These are phyloP conservation scores for Acanthochromis polyacanthus DNA, from an alignment of 2,113 vertebrate genomes.

Conservation along the genomic window DNA sequence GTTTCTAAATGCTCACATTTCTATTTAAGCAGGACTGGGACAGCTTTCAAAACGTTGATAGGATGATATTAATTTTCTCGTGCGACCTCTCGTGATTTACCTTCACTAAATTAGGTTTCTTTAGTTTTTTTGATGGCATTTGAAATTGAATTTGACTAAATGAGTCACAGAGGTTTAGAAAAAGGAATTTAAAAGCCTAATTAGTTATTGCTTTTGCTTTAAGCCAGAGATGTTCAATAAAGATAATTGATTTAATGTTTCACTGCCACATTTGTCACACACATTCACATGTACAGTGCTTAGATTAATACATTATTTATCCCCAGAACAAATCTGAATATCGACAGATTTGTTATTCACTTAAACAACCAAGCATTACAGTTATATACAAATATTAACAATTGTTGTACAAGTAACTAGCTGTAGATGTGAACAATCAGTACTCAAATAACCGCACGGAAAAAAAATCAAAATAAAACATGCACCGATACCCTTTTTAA, in stretches of 20 bases:
- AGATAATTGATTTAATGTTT: background rate
- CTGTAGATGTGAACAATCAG: no score
- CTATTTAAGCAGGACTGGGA: background rate
- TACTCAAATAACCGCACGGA: no score
- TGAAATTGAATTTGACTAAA: conserved; percentile 35
- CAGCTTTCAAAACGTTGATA: background rate
- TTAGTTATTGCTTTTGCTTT: conserved; percentile 15
- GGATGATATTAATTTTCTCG: background rate
- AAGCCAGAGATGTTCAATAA: background rate
- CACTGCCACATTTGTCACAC: background rate
- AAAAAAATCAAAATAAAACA: no score
- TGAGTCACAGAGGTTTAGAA: background rate
- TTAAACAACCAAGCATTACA: no score
- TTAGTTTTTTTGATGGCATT: background rate
- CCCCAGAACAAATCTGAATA: background rate
- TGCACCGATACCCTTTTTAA: no score
- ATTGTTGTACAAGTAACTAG: no score
- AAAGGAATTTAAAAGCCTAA: background rate
- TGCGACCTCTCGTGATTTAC: background rate
- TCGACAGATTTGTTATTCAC: no score
- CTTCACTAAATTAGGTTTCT: conserved; percentile 1
- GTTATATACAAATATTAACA: no score
- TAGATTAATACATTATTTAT: background rate
- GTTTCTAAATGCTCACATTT: background rate
- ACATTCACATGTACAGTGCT: background rate